Percentiles rank a stretch among this genome's conserved stretches.
Evolutionary conservation across 23 tunicate species (phyloP).

Genomic region (Trididemnum miniatum): DNA sequence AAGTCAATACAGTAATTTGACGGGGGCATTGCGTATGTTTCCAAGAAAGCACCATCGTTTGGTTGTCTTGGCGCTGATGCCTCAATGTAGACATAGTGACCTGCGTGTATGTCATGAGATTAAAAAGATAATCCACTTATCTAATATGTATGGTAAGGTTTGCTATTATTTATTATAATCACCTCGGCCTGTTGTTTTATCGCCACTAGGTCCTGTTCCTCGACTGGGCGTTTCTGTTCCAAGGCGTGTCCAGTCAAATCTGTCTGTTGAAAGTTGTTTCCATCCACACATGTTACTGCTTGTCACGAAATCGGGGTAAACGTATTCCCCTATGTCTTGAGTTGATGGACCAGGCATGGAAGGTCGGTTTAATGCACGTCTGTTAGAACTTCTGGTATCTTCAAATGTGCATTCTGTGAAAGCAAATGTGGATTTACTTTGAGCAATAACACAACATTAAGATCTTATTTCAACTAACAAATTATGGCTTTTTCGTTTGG

Average conservation of each 20-base stretch:
- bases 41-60: constrained; percentile 61
- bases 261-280: constrained; percentile 58
- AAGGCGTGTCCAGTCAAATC: constrained; percentile 71
- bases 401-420: constrained; percentile 84
- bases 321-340: constrained; percentile 43
- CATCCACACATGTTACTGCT: constrained; percentile 69
- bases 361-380: constrained; percentile 7
- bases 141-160: too few relatives aligned
- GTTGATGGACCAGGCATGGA: background rate
- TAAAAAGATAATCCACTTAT: background rate
- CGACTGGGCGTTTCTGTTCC: constrained; percentile 57
- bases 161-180: too few relatives aligned
- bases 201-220: constrained; percentile 75
- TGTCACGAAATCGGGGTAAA: background rate
- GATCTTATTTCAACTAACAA: too few relatives aligned
- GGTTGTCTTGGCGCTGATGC: constrained; percentile 65
- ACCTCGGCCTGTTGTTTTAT: constrained; percentile 83
- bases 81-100: constrained; percentile 85
- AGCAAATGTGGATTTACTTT: too few relatives aligned
- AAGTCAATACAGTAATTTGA: constrained; percentile 59
- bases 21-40: constrained; percentile 52
- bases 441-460: too few relatives aligned
- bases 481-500: too few relatives aligned
- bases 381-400: background rate
- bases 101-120: constrained; percentile 36